A percentile compares a stretch with the other conserved stretches of the same genome.
These are phyloP conservation scores for Lonchura striata DNA, from an alignment of 2,113 vertebrate genomes.

Conservation along the genomic window DNA sequence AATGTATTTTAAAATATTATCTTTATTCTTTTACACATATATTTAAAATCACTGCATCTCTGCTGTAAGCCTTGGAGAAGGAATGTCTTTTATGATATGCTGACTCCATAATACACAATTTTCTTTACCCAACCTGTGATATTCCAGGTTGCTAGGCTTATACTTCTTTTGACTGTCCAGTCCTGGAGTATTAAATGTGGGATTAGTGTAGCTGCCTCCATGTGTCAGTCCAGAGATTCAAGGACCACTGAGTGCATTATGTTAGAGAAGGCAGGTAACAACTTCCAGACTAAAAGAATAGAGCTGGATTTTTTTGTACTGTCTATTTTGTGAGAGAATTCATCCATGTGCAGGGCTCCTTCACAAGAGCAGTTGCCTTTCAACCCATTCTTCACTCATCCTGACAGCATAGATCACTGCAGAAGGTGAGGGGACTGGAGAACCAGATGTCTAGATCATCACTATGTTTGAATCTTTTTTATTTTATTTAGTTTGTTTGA, in stretches of 20 bases:
- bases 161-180: neutral
- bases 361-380: neutral
- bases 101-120: neutral
- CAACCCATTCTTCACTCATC: neutral
- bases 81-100: neutral
- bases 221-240: neutral
- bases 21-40: neutral
- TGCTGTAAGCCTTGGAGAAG: neutral
- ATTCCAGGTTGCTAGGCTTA: neutral
- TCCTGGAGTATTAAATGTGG: neutral
- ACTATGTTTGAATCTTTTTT: neutral
- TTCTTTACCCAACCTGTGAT: neutral
- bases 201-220: neutral
- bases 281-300: neutral
- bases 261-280: neutral
- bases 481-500: constrained; percentile 11
- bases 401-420: neutral
- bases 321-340: neutral
- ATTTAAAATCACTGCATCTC: neutral
- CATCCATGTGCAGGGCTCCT: neutral
- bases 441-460: neutral
- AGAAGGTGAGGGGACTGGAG: neutral
- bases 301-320: neutral
- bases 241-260: neutral
- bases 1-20: neutral